Evolutionary conservation across 2,888 invertebrate genomes (phyloP), one percentile per base, ranked within the genome.

Genomic region (Metacarcinus magister): DNA sequence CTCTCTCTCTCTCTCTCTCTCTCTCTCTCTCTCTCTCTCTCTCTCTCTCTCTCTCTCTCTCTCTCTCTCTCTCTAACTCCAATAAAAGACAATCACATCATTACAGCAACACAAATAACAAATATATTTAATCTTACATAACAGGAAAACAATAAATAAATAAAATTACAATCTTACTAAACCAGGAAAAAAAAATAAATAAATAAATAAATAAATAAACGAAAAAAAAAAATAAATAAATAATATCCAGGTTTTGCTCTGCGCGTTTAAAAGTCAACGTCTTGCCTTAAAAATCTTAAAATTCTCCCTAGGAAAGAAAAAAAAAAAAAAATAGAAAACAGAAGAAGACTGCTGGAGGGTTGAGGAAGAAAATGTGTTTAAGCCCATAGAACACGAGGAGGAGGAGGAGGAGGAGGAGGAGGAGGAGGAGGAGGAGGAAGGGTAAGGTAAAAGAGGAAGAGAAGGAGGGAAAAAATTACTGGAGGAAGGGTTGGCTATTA

Each of bases 1-100:
- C 60, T 67, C 60, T 67, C 60, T 67, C 60, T 67, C 60, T 67
- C 60, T 67, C 60, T 67, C 60, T 67, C 60, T 67, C 60, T 67
- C 60, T 67, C 60, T 67, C 60, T 67, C 60, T 67, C 60, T 67
- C 60, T 67, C 60, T 67, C 60, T 67, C 60, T 82, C 28, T 82
- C 82, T 82, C 28, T 32, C 82, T 82, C 28, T n/a, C n/a, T 82
- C 28, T 32, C 28, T 82, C 82, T 32, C 28, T 67, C n/a, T 23
- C 39, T 39, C 39, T 39, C 39, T 39, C 39, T 39, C 39, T 39
- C 39, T 39, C n/a, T n/a, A n/a, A n/a, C 67, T 3, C 19, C 10
- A 10, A 10, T 19, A 67, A 3, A 67, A 19, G 3, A 67, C 19
- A 67, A 19, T 19, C 3, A 67, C 19, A 67, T 13, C 13, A 48